A percentile compares a stretch with the other conserved stretches of the same genome.
Evolutionary conservation across 2,797 vertebrate species (phyloP).

Genomic region (Urophycis tenuis): DNA sequence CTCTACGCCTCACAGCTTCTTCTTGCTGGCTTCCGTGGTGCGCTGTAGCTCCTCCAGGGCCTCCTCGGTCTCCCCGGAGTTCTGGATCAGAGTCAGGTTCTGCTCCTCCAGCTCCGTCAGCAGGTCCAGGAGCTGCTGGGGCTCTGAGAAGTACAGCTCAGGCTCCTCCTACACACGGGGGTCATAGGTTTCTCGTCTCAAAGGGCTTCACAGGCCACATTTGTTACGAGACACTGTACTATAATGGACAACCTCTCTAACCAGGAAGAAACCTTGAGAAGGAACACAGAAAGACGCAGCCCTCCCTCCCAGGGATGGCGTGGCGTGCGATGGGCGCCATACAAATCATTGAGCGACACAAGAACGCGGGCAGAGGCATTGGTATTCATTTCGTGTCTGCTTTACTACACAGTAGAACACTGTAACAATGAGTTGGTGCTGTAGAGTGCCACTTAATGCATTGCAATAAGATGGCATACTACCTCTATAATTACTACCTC

Average conservation of each 20-base stretch:
- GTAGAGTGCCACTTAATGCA: too few species aligned
- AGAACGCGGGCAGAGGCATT: too few species aligned
- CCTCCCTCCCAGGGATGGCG: background rate
- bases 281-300: background rate
- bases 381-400: too few species aligned
- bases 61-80: conserved; percentile 75
- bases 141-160: conserved; percentile 82
- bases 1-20: conserved; percentile 69
- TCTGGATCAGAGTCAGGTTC: conserved; percentile 81
- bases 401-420: too few species aligned
- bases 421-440: too few species aligned
- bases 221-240: too few species aligned
- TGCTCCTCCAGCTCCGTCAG: conserved; percentile 81
- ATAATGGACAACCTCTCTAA: background rate
- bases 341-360: background rate
- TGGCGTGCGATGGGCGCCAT: background rate
- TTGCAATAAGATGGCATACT: too few species aligned
- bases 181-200: background rate
- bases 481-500: too few species aligned
- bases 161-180: conserved; percentile 67
- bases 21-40: conserved; percentile 59
- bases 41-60: conserved; percentile 69
- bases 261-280: background rate
- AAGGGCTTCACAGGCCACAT: background rate
- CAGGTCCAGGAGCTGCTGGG: conserved; percentile 79